Conservation (phyloP, 2,797 vertebrate genomes). For the Sebastes melanostomus region DNA sequence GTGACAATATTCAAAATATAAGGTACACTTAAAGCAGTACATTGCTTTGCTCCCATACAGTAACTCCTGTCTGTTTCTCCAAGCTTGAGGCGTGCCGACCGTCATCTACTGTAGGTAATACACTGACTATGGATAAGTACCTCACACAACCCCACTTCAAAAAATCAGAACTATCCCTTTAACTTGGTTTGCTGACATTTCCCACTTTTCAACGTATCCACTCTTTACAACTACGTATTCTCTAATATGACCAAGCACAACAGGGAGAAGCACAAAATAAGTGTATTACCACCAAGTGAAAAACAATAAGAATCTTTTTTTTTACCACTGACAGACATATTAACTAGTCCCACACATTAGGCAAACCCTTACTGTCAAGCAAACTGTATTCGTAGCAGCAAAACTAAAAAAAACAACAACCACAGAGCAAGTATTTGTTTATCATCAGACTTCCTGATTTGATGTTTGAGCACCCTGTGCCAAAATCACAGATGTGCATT, state of each 20-base stretch:
- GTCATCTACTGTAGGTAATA: too few relatives aligned
- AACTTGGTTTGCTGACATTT: not conserved
- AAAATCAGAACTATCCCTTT: too few relatives aligned
- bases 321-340: not conserved
- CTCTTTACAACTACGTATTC: not conserved
- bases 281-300: not conserved
- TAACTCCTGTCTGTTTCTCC: too few relatives aligned
- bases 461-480: not conserved
- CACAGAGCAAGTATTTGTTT: not conserved
- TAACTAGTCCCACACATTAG: not conserved
- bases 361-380: not conserved
- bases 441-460: not conserved
- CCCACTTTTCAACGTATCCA: not conserved
- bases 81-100: too few relatives aligned
- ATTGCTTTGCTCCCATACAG: too few relatives aligned
- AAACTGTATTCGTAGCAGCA: not conserved
- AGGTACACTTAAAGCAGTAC: too few relatives aligned
- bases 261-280: not conserved
- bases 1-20: too few relatives aligned
- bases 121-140: too few relatives aligned
- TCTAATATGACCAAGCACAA: not conserved
- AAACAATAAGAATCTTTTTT: not conserved
- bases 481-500: not conserved
- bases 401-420: not conserved
- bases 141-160: too few relatives aligned